Percentiles rank a stretch among this genome's conserved stretches.
Evolutionary conservation across 2,888 invertebrate species (phyloP).

Genomic region (Limulus polyphemus): DNA sequence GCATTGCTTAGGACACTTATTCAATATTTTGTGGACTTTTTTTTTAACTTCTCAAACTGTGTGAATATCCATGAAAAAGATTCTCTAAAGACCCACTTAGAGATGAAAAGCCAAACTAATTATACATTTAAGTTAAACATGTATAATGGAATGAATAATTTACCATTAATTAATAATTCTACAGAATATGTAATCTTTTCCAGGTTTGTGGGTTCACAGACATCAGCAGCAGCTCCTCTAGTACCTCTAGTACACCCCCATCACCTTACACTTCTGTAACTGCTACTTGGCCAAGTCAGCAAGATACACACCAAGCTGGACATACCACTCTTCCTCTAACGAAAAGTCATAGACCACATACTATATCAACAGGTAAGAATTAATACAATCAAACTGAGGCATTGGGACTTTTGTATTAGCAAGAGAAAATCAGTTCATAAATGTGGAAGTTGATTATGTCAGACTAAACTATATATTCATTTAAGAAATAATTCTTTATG

Average conservation of each 20-base stretch:
- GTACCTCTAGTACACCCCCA: conserved; percentile 10
- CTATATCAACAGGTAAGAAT: conserved; percentile 64
- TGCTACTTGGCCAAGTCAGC: conserved; percentile 23
- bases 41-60: too few relatives aligned
- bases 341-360: conserved; percentile 75
- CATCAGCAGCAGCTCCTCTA: conserved; percentile 2
- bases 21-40: too few relatives aligned
- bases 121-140: too few relatives aligned
- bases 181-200: not conserved
- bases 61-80: too few relatives aligned
- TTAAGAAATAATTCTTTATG: not conserved
- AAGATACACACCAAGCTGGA: conserved; percentile 45
- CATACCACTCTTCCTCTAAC: conserved; percentile 50
- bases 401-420: too few relatives aligned
- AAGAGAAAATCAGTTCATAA: too few relatives aligned
- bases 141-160: not conserved
- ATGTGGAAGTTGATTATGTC: too few relatives aligned
- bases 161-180: not conserved
- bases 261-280: conserved; percentile 20
- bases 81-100: too few relatives aligned
- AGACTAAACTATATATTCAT: not conserved
- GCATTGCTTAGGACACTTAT: too few relatives aligned
- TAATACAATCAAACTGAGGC: too few relatives aligned
- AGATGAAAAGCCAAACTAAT: too few relatives aligned
- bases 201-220: conserved; percentile 6